phyloP scores from a whole-genome alignment of 2,113 vertebrate species.

The Ariopsis seemanni region DNA sequence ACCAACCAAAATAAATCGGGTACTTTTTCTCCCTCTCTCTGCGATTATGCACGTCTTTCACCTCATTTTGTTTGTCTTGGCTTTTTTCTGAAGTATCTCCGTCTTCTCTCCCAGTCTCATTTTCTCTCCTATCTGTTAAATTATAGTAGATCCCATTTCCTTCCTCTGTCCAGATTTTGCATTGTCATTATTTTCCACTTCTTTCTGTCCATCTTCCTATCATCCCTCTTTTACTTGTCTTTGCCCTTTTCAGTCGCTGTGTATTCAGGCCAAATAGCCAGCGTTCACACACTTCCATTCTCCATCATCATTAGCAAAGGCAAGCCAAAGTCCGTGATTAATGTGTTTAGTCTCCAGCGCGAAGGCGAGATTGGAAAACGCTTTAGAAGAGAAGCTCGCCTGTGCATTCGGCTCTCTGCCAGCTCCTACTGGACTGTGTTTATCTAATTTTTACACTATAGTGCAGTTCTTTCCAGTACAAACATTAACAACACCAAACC shows the following conservation, averaged over 20 bases:
- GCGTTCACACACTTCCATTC: slow-evolving; percentile 39
- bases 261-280: slow-evolving; percentile 13
- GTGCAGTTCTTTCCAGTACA: slow-evolving; percentile 57
- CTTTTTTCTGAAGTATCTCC: background rate
- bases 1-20: background rate
- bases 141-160: slow-evolving; percentile 11
- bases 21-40: background rate
- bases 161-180: slow-evolving; percentile 7
- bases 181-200: slow-evolving; percentile 12
- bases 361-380: slow-evolving; percentile 53
- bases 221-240: slow-evolving; percentile 18
- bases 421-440: slow-evolving; percentile 51
- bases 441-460: slow-evolving; percentile 56
- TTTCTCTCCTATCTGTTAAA: slow-evolving; percentile 11
- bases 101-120: slow-evolving; percentile 5
- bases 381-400: background rate
- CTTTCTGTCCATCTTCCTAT: slow-evolving; percentile 21
- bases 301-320: slow-evolving; percentile 49
- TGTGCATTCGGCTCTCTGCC: background rate
- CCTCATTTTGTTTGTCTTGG: background rate
- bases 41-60: background rate
- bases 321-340: slow-evolving; percentile 46
- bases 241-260: slow-evolving; percentile 22
- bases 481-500: slow-evolving; percentile 37
- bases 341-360: slow-evolving; percentile 61